phyloP scores from a whole-genome alignment of 1,140 invertebrate species.

The Caenorhabditis tropicalis region DNA sequence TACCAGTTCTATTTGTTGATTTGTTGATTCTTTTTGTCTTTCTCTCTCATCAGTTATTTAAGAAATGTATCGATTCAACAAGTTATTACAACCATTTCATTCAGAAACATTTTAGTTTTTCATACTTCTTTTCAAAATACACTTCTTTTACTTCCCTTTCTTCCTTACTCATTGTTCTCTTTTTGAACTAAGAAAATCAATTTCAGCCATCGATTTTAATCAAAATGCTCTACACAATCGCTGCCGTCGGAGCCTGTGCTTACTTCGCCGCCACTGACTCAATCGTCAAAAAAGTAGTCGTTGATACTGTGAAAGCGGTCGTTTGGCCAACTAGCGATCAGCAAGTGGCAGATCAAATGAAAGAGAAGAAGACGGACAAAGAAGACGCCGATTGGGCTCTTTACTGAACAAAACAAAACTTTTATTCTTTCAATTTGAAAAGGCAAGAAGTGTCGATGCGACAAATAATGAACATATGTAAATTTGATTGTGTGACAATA shows the following conservation, averaged over 20 bases:
- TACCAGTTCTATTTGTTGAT: neutral
- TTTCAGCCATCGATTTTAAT: neutral
- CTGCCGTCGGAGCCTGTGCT: slow-evolving; percentile 25
- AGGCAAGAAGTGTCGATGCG: neutral
- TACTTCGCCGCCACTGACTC: neutral
- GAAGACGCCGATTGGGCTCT: slow-evolving; percentile 19
- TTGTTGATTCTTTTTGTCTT: neutral
- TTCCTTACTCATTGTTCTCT: neutral
- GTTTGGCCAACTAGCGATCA: slow-evolving; percentile 22
- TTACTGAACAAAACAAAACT: neutral
- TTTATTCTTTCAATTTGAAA: neutral
- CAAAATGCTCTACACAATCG: slow-evolving; percentile 17
- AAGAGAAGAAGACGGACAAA: slow-evolving; percentile 13
- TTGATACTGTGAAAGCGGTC: neutral
- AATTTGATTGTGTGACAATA: neutral
- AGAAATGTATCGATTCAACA: too few species aligned
- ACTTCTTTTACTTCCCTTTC: neutral
- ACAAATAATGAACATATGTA: neutral
- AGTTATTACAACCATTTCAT: too few species aligned
- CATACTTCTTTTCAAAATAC: neutral
- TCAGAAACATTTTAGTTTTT: too few species aligned
- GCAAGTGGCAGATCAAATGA: slow-evolving; percentile 18
- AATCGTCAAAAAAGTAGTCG: slow-evolving; percentile 28
- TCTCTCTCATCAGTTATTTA: too few species aligned
- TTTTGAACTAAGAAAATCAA: too few species aligned